These are phyloP conservation scores for Atrichornis clamosus DNA, from an alignment of 2,113 vertebrate species.

Conservation along the genomic window DNA sequence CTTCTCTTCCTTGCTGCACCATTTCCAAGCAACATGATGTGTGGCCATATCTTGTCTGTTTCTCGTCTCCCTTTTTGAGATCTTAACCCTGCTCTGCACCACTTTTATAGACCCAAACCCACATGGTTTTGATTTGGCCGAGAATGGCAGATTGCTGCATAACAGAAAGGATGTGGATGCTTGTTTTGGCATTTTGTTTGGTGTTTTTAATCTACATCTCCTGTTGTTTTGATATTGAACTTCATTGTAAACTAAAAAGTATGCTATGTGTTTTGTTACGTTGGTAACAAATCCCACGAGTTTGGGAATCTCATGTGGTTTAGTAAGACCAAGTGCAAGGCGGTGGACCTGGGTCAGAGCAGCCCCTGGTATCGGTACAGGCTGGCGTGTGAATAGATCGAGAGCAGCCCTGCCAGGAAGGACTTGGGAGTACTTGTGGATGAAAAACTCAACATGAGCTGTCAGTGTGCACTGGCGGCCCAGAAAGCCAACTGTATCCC, in stretches of 20 bases:
- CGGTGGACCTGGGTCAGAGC: not conserved
- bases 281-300: not conserved
- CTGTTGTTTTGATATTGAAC: not conserved
- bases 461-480: not conserved
- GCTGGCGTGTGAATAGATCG: not conserved
- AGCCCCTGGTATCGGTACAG: not conserved
- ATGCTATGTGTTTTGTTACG: not conserved
- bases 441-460: not conserved
- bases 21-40: not conserved
- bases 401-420: not conserved
- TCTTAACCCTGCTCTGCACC: not conserved
- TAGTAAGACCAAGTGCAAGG: not conserved
- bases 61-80: conserved; percentile 19
- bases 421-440: not conserved
- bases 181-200: not conserved
- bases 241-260: not conserved
- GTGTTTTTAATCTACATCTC: not conserved
- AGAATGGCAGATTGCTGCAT: not conserved
- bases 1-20: not conserved
- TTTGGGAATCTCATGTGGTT: not conserved
- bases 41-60: conserved; percentile 7
- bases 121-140: conserved; percentile 24
- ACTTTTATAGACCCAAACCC: conserved; percentile 1
- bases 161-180: not conserved
- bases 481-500: not conserved